Percentiles rank a stretch among this genome's conserved stretches.
These are phyloP conservation scores for Balaenoptera acutorostrata DNA, from an alignment of 2,113 vertebrate genomes.

Conservation along the genomic window DNA sequence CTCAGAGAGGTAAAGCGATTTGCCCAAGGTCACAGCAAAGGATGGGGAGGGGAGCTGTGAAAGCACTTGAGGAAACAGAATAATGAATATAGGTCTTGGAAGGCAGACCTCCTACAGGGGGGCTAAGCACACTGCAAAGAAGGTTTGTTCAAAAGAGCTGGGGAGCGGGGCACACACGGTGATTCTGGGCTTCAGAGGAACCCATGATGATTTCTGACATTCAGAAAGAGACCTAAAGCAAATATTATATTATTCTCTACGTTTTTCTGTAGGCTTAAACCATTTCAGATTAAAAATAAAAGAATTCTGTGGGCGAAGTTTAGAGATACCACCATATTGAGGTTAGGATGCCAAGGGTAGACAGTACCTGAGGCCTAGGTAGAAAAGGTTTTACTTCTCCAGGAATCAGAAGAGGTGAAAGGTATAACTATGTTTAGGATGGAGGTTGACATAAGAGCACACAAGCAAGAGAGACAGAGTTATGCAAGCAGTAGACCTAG, in stretches of 20 bases:
- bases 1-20: conserved; percentile 17
- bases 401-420: not conserved
- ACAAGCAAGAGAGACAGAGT: not conserved
- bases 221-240: not conserved
- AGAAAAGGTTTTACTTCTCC: not conserved
- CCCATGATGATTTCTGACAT: not conserved
- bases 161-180: not conserved
- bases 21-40: conserved; percentile 31
- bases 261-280: not conserved
- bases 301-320: not conserved
- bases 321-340: not conserved
- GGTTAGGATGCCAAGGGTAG: not conserved
- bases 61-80: conserved; percentile 27
- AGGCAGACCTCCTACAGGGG: not conserved
- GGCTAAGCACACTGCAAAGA: not conserved
- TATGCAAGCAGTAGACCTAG: not conserved
- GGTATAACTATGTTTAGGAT: not conserved
- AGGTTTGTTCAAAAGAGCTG: not conserved
- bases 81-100: not conserved
- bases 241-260: not conserved
- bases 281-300: conserved; percentile 10
- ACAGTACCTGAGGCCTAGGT: not conserved
- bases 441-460: not conserved
- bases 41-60: not conserved
- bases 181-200: not conserved